Evolutionary conservation across 2,888 invertebrate genomes (phyloP).

Genomic region (Drosophila subquinaria): DNA sequence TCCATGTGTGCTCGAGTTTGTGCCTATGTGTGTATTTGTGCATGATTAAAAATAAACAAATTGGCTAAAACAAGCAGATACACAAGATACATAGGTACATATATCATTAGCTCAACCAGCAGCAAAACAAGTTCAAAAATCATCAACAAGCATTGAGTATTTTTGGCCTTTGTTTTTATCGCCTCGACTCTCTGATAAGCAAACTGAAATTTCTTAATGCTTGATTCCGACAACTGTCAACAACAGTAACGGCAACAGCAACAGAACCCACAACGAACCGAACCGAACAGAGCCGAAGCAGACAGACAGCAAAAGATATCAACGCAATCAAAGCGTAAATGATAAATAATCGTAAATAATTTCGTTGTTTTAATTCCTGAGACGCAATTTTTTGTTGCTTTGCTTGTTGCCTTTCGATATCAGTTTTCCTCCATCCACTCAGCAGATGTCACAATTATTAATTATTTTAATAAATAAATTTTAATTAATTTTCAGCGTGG

Average conservation of each 20-base stretch:
- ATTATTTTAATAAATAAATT: conserved; percentile 14
- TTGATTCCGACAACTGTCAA: conserved; percentile 54
- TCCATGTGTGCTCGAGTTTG: neutral
- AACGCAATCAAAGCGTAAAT: conserved; percentile 71
- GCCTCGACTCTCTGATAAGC: conserved; percentile 38
- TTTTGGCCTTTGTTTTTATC: conserved; percentile 37
- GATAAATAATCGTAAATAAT: conserved; percentile 76
- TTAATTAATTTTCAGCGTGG: conserved; percentile 26
- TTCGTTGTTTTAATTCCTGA: conserved; percentile 43
- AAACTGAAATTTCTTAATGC: conserved; percentile 44
- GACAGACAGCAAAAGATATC: conserved; percentile 45
- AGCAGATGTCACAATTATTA: conserved; percentile 25
- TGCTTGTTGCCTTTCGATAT: conserved; percentile 21
- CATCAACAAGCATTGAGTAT: conserved; percentile 4
- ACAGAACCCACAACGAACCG: neutral
- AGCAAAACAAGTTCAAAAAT: neutral
- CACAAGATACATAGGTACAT: neutral
- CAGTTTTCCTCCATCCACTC: neutral
- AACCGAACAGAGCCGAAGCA: neutral
- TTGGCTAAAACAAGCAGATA: conserved; percentile 13
- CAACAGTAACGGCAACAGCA: conserved; percentile 29
- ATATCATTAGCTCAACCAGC: neutral
- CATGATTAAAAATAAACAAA: conserved; percentile 48
- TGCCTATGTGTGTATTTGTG: conserved; percentile 23
- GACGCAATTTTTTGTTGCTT: conserved; percentile 53